These are phyloP conservation scores for Peromyscus leucopus DNA, from an alignment of 2,113 vertebrate species.

Conservation along the genomic window DNA sequence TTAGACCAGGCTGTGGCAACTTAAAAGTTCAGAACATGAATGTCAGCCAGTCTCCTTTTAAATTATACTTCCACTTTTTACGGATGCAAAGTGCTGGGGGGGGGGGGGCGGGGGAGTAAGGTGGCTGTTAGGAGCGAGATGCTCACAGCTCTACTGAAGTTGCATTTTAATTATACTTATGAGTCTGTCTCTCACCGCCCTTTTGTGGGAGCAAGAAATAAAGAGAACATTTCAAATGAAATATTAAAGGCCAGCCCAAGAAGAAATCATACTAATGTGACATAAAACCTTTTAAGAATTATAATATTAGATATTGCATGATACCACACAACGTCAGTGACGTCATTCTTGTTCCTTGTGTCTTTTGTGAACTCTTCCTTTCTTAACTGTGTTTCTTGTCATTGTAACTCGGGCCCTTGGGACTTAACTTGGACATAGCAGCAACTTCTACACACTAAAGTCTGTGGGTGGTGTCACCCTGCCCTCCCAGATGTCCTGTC, in stretches of 20 bases:
- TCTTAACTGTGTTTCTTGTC: not conserved
- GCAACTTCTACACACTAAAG: fast-evolving
- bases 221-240: slow-evolving; percentile 60
- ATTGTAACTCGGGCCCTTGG: not conserved
- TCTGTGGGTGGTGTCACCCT: fast-evolving
- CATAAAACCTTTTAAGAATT: slow-evolving; percentile 64
- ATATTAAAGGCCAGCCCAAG: slow-evolving; percentile 54
- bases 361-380: not conserved
- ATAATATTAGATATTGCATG: not conserved
- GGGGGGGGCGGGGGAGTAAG: not conserved
- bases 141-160: not conserved
- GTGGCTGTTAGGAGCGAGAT: slow-evolving; percentile 6
- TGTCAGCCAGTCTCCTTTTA: slow-evolving; percentile 59
- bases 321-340: fast-evolving
- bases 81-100: not conserved
- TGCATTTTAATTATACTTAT: slow-evolving; percentile 51
- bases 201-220: slow-evolving; percentile 44
- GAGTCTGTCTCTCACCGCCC: slow-evolving; percentile 16
- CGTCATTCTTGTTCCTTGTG: not conserved
- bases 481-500: too few species aligned
- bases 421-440: not conserved
- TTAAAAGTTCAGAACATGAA: slow-evolving; percentile 20
- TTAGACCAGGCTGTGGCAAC: not conserved
- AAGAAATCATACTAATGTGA: slow-evolving; percentile 68
- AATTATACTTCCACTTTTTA: not conserved